Evolutionary conservation across 2,797 vertebrate genomes (phyloP).

Genomic region (Carcharodon carcharias): DNA sequence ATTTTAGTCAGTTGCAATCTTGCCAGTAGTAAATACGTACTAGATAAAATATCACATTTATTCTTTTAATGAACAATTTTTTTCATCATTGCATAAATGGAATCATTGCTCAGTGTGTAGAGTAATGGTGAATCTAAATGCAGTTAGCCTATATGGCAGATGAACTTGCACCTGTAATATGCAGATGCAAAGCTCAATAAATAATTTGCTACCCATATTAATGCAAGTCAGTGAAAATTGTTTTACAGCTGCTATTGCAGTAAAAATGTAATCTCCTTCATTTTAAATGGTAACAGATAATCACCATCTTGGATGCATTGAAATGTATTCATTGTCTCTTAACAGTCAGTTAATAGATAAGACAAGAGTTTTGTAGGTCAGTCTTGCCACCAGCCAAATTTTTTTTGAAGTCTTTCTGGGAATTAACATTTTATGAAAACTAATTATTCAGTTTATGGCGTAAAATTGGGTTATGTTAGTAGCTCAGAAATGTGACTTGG

Average conservation of each 20-base stretch:
- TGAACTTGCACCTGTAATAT: conserved; percentile 9
- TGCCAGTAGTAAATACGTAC: not conserved
- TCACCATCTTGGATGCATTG: not conserved
- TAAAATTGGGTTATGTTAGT: not conserved
- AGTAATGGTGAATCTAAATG: not conserved
- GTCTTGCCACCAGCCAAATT: not conserved
- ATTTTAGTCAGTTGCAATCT: not conserved
- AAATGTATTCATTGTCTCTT: not conserved
- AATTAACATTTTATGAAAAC: not conserved
- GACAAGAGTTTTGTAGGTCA: not conserved
- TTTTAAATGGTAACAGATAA: not conserved
- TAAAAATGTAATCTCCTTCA: not conserved
- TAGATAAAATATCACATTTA: not conserved
- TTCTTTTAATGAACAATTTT: not conserved
- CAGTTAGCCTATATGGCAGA: not conserved
- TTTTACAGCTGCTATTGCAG: not conserved
- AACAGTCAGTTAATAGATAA: not conserved
- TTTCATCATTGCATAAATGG: not conserved
- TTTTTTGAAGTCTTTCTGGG: not conserved
- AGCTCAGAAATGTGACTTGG: not conserved
- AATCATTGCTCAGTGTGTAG: not conserved
- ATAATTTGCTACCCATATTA: not conserved
- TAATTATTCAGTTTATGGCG: not conserved
- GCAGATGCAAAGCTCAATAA: not conserved
- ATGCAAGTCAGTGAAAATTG: not conserved